Base-by-base conservation (phyloP, 2,113 vertebrate genomes). In the Oostethus manadensis region DNA sequence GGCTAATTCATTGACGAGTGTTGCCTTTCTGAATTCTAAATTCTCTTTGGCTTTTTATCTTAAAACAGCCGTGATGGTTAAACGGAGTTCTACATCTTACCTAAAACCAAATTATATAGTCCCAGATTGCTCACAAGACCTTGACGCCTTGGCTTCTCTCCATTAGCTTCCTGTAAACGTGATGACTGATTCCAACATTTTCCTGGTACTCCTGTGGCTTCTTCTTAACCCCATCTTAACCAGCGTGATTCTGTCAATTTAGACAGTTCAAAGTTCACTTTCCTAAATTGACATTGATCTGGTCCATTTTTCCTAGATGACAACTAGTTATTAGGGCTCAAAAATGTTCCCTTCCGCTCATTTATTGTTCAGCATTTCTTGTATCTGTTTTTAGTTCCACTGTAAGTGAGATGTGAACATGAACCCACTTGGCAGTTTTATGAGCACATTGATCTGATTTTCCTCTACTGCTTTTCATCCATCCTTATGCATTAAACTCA, bases 101-200 rank as follows among this genome's bases (percentile, higher is more conserved):
- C 48, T 50, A 6, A n/a, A 40, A 35, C 51, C 29, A 38, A 38
- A 54, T 38, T 35, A 17, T 20, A 20, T 33, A 20, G n/a, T 35
- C n/a, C 51, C n/a, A 14, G 53, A 64, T 51, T 46, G 49, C 18
- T 66, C 35, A 29, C 3, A 23, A 48, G 45, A 70, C 29, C 15
- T 45, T n/a, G n/a, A 26, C 67, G 55, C 21, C 15, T 78, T 64
- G 67, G 62, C 62, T 29, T 55, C 47, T 56, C 13, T 60, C 70
- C 56, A 55, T 46, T 38, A 17, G 46, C 55, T 74, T 78, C 64
- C 69, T 76, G 70, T 80, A 71, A 83, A 80, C 48, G 58, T 64
- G 20, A 53, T 51, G 40, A 67, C 68, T 71, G 68, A 82, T 80
- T 80, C 66, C 54, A 62, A 56, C 62, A 68, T 68, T 80, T 73